A percentile compares a stretch with the other conserved stretches of the same genome.
Conservation (phyloP, 2,797 vertebrate genomes). For the Xyrichtys novacula region DNA sequence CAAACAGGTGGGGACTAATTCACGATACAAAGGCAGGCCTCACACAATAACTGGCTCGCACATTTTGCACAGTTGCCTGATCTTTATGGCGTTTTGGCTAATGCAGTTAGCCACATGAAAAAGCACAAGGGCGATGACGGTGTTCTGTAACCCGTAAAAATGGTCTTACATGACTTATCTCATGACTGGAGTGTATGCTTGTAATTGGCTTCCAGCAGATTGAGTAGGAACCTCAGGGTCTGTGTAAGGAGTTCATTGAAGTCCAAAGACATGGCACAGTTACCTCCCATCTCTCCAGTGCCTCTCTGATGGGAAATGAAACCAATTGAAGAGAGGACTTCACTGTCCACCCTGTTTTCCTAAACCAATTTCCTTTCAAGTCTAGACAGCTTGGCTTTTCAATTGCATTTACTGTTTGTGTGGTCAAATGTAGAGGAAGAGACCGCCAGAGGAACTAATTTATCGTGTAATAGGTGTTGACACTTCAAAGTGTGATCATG, state of each 20-base stretch:
- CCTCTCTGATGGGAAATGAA: slow-evolving; percentile 55
- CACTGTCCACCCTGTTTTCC: slow-evolving; percentile 49
- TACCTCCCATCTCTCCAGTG: slow-evolving; percentile 17
- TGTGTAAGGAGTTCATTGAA: slow-evolving; percentile 55
- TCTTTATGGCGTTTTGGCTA: slow-evolving; percentile 29
- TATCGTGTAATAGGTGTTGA: slow-evolving; percentile 46
- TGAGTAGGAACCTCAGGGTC: slow-evolving; percentile 33
- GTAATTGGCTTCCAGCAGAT: slow-evolving; percentile 61
- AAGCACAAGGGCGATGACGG: slow-evolving; percentile 22
- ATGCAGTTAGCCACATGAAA: slow-evolving; percentile 41
- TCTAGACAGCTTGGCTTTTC: slow-evolving; percentile 63
- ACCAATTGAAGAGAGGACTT: slow-evolving; percentile 39
- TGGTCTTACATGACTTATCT: slow-evolving; percentile 22
- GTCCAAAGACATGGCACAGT: slow-evolving; percentile 33
- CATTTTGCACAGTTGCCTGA: slow-evolving; percentile 40
- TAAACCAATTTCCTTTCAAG: slow-evolving; percentile 65
- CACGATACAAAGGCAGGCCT: slow-evolving; percentile 21
- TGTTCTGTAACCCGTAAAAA: slow-evolving; percentile 16
- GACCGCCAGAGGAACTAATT: slow-evolving; percentile 46
- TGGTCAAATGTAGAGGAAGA: slow-evolving; percentile 45
- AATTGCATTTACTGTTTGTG: slow-evolving; percentile 51
- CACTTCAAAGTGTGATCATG: slow-evolving; percentile 40
- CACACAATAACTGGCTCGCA: slow-evolving; percentile 28
- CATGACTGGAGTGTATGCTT: neutral
- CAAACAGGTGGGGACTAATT: slow-evolving; percentile 37